Evolutionary conservation across 2,113 vertebrate species (phyloP), one percentile per base, ranked within the genome.

Genomic region (Hymenochirus boettgeri): DNA sequence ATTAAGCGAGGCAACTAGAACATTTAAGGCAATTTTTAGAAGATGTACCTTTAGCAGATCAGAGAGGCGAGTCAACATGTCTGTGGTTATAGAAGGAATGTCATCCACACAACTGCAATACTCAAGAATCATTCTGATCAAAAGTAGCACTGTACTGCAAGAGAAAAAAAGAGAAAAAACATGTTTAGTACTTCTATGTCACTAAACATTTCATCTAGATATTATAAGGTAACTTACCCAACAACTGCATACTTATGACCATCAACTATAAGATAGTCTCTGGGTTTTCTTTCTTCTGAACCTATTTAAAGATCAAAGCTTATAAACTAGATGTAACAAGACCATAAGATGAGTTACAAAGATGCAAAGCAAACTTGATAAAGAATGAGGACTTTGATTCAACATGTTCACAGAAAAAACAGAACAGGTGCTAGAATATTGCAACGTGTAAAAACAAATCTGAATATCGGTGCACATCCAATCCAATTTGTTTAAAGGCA

Each of bases 101-200:
- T 97, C 94, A 62, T 94, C 96, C 73, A 99, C 93, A 76, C 96
- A 99, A 80, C 97, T 96, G 80, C 96, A 99, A 76, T 99, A 99
- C 75, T 99, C 96, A 72, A 99, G 88, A 74, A 99, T 92, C 75
- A 99, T 99, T 80, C 92, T 89, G 80, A 99, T 97, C 75, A 99
- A 88, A 73, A 99, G 84, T 84, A 99, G 85, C 39, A 99, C 94
- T 17, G 96, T 99, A 77, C 96, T 99, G 22, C 26, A 83, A 76
- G 72, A 74, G 73, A 65, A 31, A 70, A 78, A 77, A 5, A 2
- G 33, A 11, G 7, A 31, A 31, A 31, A 31, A 31, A 31, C 29
- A 31, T 4, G 29, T 31, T 31, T 31, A 31, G 29, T 31, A 31
- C 10, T 31, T 12, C 7, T 35, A 11, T n/a, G n/a, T n/a, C n/a